Percentiles rank a stretch among this genome's conserved stretches.
Evolutionary conservation across 2,113 vertebrate species (phyloP).

Genomic region (Macheiramphus alcinus): DNA sequence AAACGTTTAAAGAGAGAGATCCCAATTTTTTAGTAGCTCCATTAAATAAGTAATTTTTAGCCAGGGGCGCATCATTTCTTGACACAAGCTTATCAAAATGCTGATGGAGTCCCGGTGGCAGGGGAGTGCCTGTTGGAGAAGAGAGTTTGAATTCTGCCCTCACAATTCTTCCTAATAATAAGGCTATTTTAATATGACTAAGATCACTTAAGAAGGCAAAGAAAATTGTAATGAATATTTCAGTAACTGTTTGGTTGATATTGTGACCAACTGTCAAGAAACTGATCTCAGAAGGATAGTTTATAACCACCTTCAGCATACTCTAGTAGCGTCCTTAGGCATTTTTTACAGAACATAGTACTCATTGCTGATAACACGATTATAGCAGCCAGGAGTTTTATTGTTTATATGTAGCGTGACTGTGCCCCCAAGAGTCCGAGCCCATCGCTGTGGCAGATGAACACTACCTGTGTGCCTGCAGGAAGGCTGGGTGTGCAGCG

Average conservation of each 20-base stretch:
- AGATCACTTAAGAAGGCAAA: background rate
- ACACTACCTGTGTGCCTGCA: background rate
- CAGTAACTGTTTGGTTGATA: background rate
- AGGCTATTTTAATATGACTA: background rate
- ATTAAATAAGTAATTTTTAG: background rate
- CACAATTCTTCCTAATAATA: background rate
- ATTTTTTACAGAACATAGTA: background rate
- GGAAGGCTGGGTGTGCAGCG: background rate
- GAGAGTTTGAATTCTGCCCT: background rate
- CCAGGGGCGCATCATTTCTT: background rate
- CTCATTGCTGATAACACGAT: background rate
- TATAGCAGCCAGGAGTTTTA: background rate
- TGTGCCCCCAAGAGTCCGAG: background rate
- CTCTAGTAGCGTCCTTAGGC: background rate
- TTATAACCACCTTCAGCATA: background rate
- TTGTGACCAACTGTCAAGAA: background rate
- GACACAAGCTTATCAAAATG: background rate
- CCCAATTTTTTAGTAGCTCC: background rate
- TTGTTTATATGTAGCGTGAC: background rate
- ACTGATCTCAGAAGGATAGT: background rate
- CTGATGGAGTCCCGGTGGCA: background rate
- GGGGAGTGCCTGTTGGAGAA: background rate
- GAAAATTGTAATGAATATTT: background rate
- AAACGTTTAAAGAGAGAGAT: constrained; percentile 5
- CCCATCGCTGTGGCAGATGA: background rate